Evolutionary conservation across 2,797 vertebrate species (phyloP), one percentile per base, ranked within the genome.

Genomic region (Eutrigla gurnardus): DNA sequence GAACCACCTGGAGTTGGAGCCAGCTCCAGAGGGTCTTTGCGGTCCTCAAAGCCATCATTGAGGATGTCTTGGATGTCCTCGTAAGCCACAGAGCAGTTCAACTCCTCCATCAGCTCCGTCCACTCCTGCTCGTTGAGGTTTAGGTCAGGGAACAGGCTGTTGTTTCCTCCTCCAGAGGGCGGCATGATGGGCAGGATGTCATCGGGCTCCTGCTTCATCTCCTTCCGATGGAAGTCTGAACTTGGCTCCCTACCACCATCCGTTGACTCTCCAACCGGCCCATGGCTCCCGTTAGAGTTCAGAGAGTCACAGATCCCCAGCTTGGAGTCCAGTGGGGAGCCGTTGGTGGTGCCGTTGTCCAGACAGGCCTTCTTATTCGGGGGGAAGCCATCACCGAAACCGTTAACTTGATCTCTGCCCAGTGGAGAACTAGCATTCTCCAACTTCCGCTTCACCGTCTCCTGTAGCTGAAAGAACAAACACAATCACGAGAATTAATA

Each of bases 51-150:
- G 73, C 96, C 96, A 0, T 97, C 97, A 1, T 95, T 98, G 35
- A 99, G 97, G 33, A 99, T 96, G 90, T 99, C 98, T 93, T 99
- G 97, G 94, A 99, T 98, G 90, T 99, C 98, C 88, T 98, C 97
- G 47, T 98, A 97, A 0, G 96, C 95, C 85, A 99, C 97, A 0
- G 97, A 97, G 77, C 96, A 96, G 83, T 98, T 99, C 47, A 99
- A 95, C 91, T 99, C 98, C 89, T 99, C 97, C 76, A 99, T 99
- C 77, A 99, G 96, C 90, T 99, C 98, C 49, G 96, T 97, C 98
- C 98, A 99, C 78, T 98, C 98, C 91, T 99, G 98, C 88, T 99
- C 98, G 0, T 99, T 97, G 33, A 99, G 94, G 93, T 98, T 99
- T 64, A 99, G 96, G 93, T 99, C 98, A 0, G 97, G 96, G 92